Percentiles rank a stretch among this genome's conserved stretches.
Evolutionary conservation across 2,888 invertebrate species (phyloP).

Genomic region (Morinoia aosen): DNA sequence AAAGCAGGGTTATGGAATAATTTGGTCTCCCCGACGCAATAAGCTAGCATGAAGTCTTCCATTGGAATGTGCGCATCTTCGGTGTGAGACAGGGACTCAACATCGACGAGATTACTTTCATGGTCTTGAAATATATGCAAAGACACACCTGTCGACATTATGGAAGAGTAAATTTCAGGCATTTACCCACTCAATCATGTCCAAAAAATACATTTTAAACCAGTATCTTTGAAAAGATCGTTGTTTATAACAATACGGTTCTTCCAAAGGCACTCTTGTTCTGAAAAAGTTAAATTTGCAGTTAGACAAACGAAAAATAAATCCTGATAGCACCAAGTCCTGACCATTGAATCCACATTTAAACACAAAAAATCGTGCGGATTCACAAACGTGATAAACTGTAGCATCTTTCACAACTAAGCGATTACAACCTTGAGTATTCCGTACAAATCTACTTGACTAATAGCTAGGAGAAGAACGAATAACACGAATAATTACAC

Average conservation of each 20-base stretch:
- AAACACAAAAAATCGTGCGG: neutral
- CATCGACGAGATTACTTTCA: neutral
- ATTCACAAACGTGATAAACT: neutral
- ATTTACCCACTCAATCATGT: neutral
- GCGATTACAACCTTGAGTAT: neutral
- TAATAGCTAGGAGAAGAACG: neutral
- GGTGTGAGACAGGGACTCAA: neutral
- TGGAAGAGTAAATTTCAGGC: neutral
- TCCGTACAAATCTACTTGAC: neutral
- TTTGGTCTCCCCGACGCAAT: neutral
- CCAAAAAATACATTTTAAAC: neutral
- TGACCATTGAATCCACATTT: neutral
- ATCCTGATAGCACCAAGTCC: neutral
- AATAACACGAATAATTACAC: neutral
- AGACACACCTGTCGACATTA: neutral
- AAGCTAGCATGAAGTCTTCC: neutral
- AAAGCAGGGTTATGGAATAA: neutral
- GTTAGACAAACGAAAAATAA: neutral
- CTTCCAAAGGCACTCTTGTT: neutral
- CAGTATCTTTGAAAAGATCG: neutral
- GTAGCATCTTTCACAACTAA: neutral
- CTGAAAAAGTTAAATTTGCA: neutral
- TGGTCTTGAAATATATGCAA: neutral
- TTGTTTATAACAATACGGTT: neutral
- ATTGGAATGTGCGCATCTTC: neutral